phyloP scores from a whole-genome alignment of 2,113 vertebrate species.

The Lasiurus cinereus region DNA sequence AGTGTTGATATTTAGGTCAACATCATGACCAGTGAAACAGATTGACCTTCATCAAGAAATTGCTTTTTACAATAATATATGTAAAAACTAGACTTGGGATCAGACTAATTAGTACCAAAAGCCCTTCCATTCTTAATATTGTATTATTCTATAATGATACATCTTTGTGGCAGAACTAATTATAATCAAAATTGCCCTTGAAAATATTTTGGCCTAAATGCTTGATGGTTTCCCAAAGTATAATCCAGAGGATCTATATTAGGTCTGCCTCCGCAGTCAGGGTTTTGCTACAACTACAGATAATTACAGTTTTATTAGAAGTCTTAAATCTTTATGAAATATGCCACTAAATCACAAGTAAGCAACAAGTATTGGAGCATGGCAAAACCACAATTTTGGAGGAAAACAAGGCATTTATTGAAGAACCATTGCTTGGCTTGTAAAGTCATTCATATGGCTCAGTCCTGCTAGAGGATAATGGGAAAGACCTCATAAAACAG shows the following conservation, averaged over 20 bases:
- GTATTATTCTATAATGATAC: background rate
- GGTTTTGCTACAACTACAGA: background rate
- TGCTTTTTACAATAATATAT: background rate
- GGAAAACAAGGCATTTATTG: slow-evolving; percentile 39
- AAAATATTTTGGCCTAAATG: slow-evolving; percentile 37
- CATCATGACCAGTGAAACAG: slow-evolving; percentile 14
- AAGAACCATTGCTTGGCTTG: slow-evolving; percentile 6
- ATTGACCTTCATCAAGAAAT: slow-evolving; percentile 18
- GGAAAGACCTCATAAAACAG: slow-evolving; percentile 66
- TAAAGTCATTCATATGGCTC: slow-evolving; percentile 56
- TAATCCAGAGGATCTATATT: background rate
- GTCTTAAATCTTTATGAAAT: slow-evolving; percentile 44
- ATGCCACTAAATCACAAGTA: slow-evolving; percentile 14
- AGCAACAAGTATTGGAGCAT: slow-evolving; percentile 17
- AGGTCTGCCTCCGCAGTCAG: background rate
- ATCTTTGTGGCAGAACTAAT: slow-evolving; percentile 49
- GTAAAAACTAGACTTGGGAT: background rate
- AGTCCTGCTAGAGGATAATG: slow-evolving; percentile 4
- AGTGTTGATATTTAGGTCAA: background rate
- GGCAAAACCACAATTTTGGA: slow-evolving; percentile 36
- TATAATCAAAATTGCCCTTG: background rate
- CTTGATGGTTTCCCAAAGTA: background rate
- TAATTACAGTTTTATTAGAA: slow-evolving; percentile 5
- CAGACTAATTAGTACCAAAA: background rate
- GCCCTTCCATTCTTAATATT: background rate